Evolutionary conservation across 2,888 invertebrate genomes (phyloP).

Genomic region (Callimorpha dominula): DNA sequence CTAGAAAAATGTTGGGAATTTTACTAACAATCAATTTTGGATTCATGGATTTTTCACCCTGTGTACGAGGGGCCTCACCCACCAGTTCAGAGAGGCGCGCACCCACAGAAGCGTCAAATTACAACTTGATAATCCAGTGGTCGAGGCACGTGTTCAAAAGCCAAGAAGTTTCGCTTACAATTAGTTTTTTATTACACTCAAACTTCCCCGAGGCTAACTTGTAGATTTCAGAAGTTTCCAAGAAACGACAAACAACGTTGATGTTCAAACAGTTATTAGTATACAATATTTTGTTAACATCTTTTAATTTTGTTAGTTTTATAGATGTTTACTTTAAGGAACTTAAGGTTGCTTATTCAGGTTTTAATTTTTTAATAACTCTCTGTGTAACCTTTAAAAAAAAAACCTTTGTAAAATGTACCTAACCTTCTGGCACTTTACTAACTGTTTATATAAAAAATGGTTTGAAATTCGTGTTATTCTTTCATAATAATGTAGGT

Average conservation of each 20-base stretch:
- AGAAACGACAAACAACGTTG: conserved; percentile 36
- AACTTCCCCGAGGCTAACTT: conserved; percentile 26
- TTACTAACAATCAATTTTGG: not conserved
- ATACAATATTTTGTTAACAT: conserved; percentile 24
- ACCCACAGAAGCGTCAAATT: conserved; percentile 44
- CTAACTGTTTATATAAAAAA: not conserved
- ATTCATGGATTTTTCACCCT: no score
- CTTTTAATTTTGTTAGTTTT: not conserved
- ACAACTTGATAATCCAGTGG: conserved; percentile 51
- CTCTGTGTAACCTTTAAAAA: no score
- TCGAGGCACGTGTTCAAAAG: conserved; percentile 43
- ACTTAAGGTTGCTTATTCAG: not conserved
- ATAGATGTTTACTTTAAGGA: no score
- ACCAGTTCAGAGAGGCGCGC: no score
- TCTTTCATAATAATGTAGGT: no score
- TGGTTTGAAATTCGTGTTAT: no score
- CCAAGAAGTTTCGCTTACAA: conserved; percentile 43
- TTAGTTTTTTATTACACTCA: conserved; percentile 49
- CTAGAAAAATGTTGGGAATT: not conserved
- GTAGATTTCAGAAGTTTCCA: conserved; percentile 35
- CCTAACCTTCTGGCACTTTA: not conserved
- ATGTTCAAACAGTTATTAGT: conserved; percentile 27
- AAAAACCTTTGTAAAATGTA: no score
- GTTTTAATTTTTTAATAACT: not conserved
- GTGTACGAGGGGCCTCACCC: no score